These are phyloP conservation scores for Phalanger gymnotis DNA, from an alignment of 2,797 vertebrate species.

Conservation along the genomic window DNA sequence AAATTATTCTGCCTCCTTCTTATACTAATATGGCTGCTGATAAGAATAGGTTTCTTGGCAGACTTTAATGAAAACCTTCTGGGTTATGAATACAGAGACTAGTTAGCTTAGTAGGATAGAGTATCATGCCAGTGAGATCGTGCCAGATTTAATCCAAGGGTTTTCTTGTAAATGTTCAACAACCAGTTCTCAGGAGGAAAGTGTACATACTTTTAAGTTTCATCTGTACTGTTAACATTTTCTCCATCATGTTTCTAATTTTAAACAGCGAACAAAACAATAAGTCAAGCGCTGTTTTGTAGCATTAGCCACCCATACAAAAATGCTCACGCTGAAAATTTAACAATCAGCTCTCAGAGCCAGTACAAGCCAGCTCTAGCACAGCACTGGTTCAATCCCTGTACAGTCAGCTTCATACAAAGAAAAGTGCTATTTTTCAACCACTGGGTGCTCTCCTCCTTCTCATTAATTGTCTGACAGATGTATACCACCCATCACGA, in stretches of 20 bases:
- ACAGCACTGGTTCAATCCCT: neutral
- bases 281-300: neutral
- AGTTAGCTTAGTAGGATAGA: neutral
- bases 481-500: neutral
- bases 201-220: neutral
- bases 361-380: neutral
- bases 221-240: neutral
- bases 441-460: neutral
- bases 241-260: no score
- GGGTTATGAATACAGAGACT: neutral
- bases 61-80: constrained; percentile 4
- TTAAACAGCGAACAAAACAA: neutral
- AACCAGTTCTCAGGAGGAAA: neutral
- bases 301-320: neutral
- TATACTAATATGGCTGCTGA: neutral
- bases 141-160: neutral
- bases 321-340: neutral
- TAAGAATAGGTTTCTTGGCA: neutral
- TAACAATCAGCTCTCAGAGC: neutral
- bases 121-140: neutral
- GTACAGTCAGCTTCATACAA: neutral
- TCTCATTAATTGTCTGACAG: neutral
- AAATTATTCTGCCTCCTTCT: neutral
- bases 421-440: neutral
- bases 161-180: neutral